Evolutionary conservation across 2,797 vertebrate genomes (phyloP).

Genomic region (Pagetopsis macropterus): DNA sequence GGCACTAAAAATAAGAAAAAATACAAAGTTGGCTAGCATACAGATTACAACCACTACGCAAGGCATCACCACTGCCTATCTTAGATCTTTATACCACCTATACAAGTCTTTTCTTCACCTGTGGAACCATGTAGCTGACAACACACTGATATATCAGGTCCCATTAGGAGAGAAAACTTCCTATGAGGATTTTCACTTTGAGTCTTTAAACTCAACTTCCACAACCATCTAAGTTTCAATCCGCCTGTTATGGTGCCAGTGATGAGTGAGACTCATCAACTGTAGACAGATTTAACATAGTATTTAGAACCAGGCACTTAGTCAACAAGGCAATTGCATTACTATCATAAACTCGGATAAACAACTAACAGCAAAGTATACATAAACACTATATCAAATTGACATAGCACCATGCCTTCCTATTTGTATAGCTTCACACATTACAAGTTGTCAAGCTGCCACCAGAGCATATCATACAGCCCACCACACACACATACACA

Average conservation of each 20-base stretch:
- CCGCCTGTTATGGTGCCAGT: background rate
- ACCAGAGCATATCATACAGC: slow-evolving; percentile 8
- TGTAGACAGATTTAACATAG: slow-evolving; percentile 26
- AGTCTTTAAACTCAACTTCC: slow-evolving; percentile 14
- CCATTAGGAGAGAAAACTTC: background rate
- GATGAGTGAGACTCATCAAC: slow-evolving; percentile 33
- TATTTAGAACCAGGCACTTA: slow-evolving; percentile 72
- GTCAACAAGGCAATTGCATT: slow-evolving; percentile 63
- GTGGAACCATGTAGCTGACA: background rate
- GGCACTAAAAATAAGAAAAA: background rate
- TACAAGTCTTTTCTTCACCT: background rate
- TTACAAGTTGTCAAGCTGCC: slow-evolving; percentile 25
- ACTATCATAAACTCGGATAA: slow-evolving; percentile 32
- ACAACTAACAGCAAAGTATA: slow-evolving; percentile 31
- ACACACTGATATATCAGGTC: background rate
- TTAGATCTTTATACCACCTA: slow-evolving; percentile 8
- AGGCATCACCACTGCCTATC: slow-evolving; percentile 17
- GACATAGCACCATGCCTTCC: slow-evolving; percentile 8
- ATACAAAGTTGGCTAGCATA: background rate
- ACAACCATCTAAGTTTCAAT: slow-evolving; percentile 1
- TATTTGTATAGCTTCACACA: slow-evolving; percentile 37
- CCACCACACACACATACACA: slow-evolving; percentile 6
- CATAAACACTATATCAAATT: slow-evolving; percentile 24
- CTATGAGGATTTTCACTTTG: background rate
- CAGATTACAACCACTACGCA: slow-evolving; percentile 22